Evolutionary conservation across 2,888 invertebrate genomes (phyloP).

Genomic region (Diplazon laetatorius): DNA sequence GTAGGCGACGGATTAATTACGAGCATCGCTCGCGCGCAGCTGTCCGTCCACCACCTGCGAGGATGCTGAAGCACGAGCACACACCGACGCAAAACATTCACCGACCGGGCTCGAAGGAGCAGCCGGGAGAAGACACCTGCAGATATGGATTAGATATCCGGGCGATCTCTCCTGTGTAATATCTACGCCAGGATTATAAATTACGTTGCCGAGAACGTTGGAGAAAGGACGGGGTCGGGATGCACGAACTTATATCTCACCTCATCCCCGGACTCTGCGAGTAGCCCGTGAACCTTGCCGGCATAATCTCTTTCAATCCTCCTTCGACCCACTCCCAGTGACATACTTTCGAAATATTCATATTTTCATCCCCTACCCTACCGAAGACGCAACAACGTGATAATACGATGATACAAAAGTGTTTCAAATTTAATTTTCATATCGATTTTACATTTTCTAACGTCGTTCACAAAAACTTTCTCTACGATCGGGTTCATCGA

Average conservation of each 20-base stretch:
- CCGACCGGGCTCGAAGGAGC: constrained; percentile 13
- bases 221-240: constrained; percentile 19
- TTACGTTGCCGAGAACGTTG: constrained; percentile 36
- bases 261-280: constrained; percentile 25
- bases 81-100: constrained; percentile 19
- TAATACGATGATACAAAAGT: constrained; percentile 18
- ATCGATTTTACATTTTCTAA: background rate
- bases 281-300: constrained; percentile 5
- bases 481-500: background rate
- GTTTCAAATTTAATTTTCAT: constrained; percentile 9
- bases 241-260: constrained; percentile 11
- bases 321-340: constrained; percentile 1
- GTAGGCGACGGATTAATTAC: constrained; percentile 62
- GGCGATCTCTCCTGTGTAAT: constrained; percentile 56
- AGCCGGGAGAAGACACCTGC: constrained; percentile 49
- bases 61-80: constrained; percentile 29
- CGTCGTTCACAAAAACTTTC: background rate
- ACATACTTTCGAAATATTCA: constrained; percentile 28
- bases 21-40: constrained; percentile 60
- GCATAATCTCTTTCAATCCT: constrained; percentile 16
- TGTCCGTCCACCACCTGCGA: constrained; percentile 61
- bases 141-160: constrained; percentile 63
- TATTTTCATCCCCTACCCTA: constrained; percentile 42
- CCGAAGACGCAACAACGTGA: constrained; percentile 24
- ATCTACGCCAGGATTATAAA: constrained; percentile 59